These are phyloP conservation scores for Sphaerophoria rueppellii DNA, from an alignment of 2,888 invertebrate genomes.

Conservation along the genomic window DNA sequence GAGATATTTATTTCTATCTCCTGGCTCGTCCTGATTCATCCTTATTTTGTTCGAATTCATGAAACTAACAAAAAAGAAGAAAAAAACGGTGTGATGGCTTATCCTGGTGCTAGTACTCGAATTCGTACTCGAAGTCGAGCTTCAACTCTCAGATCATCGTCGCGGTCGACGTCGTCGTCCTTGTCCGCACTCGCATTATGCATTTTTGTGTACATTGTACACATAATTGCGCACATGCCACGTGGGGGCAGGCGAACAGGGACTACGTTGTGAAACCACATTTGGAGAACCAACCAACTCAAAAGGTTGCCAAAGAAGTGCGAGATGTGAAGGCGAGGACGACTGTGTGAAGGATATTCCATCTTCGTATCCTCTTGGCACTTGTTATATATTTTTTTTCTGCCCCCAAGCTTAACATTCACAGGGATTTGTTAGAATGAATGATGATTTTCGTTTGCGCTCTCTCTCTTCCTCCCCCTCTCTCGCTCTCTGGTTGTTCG, in stretches of 20 bases:
- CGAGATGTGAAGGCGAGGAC: background rate
- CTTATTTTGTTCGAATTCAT: background rate
- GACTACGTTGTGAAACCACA: slow-evolving; percentile 61
- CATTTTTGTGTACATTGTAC: slow-evolving; percentile 66
- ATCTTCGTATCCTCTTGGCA: slow-evolving; percentile 48
- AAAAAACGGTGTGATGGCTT: background rate
- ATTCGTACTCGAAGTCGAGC: background rate
- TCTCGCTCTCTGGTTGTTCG: background rate
- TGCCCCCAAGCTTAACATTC: slow-evolving; percentile 26
- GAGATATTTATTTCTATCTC: background rate
- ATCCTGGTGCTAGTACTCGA: slow-evolving; percentile 36
- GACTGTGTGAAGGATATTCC: slow-evolving; percentile 41
- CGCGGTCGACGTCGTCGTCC: slow-evolving; percentile 2
- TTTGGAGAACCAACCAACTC: background rate
- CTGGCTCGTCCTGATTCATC: background rate
- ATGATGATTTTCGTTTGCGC: slow-evolving; percentile 50
- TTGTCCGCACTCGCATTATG: slow-evolving; percentile 56
- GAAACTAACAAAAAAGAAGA: background rate
- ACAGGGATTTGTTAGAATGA: slow-evolving; percentile 69
- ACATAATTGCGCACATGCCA: slow-evolving; percentile 68
- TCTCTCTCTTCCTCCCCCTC: slow-evolving; percentile 4
- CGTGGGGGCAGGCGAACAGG: slow-evolving; percentile 36
- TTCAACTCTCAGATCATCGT: slow-evolving; percentile 6
- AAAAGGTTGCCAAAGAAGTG: background rate
- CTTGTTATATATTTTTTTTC: slow-evolving; percentile 11